Base-by-base conservation (phyloP, 2,888 invertebrate genomes). In the Trisateles emortualis region DNA sequence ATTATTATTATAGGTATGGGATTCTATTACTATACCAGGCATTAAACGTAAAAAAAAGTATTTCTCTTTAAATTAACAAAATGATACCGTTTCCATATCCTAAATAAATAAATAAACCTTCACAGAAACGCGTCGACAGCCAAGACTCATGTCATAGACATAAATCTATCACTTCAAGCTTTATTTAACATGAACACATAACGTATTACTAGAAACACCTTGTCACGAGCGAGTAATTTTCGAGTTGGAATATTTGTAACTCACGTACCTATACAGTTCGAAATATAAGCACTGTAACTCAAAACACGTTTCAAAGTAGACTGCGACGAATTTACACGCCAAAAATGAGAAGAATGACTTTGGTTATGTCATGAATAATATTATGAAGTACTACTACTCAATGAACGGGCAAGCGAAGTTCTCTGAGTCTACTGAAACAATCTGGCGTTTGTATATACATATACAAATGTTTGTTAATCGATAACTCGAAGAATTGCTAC, bases 191-290 rank as follows among this genome's bases (percentile, higher is more conserved):
- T 13, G n/a, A 36, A 36, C 19, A 39, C 24, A 33, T 30, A 13
- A 29, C n/a, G 29, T 54, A 58, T 47, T 65, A 78, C 77, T 76
- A 78, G 74, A 74, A 74, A 76, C 68, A 68, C 68, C 68, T 69
- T 76, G 83, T 84, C 84, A 86, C 86, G 86, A 84, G 67, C 73
- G 66, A 66, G 74, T 76, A 72, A 83, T 84, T 85, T 36, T 83
- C 70, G 69, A 78, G 76, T 84, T 72, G 54, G 48, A 57, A 68
- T 64, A 66, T 73, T 68, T 63, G 73, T 72, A 64, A 68, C 58
- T 74, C 75, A 72, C 64, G 72, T 68, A 54, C 30, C 46, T 38
- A 59, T 56, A 64, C 64, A 74, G 73, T 78, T 74, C 76, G 76
- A 76, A 66, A 69, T 74, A 74, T 68, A 67, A 64, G 56, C 51